A percentile compares a stretch with the other conserved stretches of the same genome.
Conservation (phyloP, 1,140 invertebrate genomes). For the Diorhabda sublineata region DNA sequence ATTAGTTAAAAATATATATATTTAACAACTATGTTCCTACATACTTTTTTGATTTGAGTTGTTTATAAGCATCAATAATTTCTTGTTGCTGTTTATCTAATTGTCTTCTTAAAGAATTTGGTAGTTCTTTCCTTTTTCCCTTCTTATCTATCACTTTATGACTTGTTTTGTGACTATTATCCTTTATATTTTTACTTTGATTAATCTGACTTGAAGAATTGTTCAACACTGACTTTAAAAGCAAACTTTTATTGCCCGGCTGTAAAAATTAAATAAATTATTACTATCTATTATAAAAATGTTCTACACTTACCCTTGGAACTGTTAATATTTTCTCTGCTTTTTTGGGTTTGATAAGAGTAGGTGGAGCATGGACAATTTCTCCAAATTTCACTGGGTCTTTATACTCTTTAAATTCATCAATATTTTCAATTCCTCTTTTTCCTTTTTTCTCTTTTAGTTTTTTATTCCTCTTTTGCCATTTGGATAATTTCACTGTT, state of each 20-base stretch:
- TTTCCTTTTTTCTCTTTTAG: slow-evolving; percentile 49
- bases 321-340: slow-evolving; percentile 42
- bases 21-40: too few species aligned
- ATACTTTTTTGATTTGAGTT: slow-evolving; percentile 48
- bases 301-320: slow-evolving; percentile 46
- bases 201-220: slow-evolving; percentile 11
- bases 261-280: slow-evolving; percentile 34
- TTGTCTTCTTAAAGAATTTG: slow-evolving; percentile 51
- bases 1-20: too few species aligned
- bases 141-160: slow-evolving; percentile 46
- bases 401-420: slow-evolving; percentile 46
- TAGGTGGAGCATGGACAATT: slow-evolving; percentile 61
- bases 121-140: slow-evolving; percentile 57
- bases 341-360: slow-evolving; percentile 52
- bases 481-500: slow-evolving; percentile 47
- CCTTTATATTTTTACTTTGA: slow-evolving; percentile 21
- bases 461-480: slow-evolving; percentile 50
- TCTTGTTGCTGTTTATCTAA: slow-evolving; percentile 56
- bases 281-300: slow-evolving; percentile 10
- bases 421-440: slow-evolving; percentile 36
- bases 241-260: slow-evolving; percentile 55
- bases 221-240: slow-evolving; percentile 53
- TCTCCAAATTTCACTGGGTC: slow-evolving; percentile 66
- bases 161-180: slow-evolving; percentile 25
- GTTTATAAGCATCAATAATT: slow-evolving; percentile 58